Evolutionary conservation across 2,113 vertebrate genomes (phyloP).

Genomic region (Apodemus speciosus): DNA sequence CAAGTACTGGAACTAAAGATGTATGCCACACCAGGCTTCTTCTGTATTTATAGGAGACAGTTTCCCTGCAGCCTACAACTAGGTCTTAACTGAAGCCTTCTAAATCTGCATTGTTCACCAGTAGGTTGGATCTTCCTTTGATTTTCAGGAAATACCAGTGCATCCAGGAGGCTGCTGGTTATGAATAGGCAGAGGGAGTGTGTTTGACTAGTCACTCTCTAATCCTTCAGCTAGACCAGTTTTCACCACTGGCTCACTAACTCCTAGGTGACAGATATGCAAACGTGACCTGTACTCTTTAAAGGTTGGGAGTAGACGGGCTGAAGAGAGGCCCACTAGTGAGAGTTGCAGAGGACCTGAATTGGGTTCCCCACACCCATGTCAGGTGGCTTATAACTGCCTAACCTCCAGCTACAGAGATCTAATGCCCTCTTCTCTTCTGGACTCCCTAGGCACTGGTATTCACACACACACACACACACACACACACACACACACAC

Average conservation of each 20-base stretch:
- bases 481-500: neutral
- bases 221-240: slow-evolving; percentile 1
- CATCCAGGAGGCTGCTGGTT: neutral
- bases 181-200: neutral
- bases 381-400: neutral
- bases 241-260: slow-evolving; percentile 24
- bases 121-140: neutral
- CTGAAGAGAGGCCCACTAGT: neutral
- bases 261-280: neutral
- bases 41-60: neutral
- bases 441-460: no score
- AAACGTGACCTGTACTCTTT: neutral
- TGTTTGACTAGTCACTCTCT: slow-evolving; percentile 44
- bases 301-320: neutral
- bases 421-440: neutral
- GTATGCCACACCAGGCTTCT: neutral
- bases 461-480: neutral
- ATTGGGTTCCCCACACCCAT: neutral
- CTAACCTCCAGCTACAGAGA: neutral
- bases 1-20: neutral
- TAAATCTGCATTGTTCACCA: neutral
- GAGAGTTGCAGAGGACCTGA: neutral
- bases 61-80: neutral
- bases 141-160: neutral
- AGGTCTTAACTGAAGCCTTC: neutral